phyloP scores from a whole-genome alignment of 2,888 invertebrate species.

The Eucera pruinosa region DNA sequence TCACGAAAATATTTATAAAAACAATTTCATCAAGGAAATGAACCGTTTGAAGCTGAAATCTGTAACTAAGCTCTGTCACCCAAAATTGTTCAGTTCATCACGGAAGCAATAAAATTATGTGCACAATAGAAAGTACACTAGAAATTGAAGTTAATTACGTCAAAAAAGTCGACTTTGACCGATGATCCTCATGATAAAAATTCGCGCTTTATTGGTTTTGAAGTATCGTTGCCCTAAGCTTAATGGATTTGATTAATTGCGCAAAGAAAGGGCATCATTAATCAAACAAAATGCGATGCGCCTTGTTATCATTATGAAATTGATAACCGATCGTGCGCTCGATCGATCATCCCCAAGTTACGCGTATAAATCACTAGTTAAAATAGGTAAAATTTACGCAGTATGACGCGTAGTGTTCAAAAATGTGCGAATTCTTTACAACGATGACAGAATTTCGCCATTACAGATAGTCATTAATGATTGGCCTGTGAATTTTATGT shows the following conservation, averaged over 20 bases:
- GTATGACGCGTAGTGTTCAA: not conserved
- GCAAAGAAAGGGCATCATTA: constrained; percentile 31
- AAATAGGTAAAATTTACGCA: not conserved
- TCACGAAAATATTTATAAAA: no score
- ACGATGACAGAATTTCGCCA: not conserved
- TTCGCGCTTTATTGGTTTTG: constrained; percentile 29
- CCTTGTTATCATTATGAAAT: constrained; percentile 38
- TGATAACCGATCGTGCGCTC: constrained; percentile 36
- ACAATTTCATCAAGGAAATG: not conserved
- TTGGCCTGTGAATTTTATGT: no score
- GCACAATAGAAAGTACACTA: not conserved
- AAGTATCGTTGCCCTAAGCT: constrained; percentile 32
- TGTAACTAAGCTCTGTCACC: not conserved
- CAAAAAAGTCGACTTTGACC: constrained; percentile 33
- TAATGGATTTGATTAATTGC: constrained; percentile 48
- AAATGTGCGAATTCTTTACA: not conserved
- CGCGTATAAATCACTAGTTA: constrained; percentile 2
- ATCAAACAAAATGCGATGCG: constrained; percentile 30
- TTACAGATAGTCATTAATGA: not conserved
- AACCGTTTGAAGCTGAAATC: not conserved
- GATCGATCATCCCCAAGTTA: constrained; percentile 20
- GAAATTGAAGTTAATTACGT: constrained; percentile 29
- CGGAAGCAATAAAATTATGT: no score
- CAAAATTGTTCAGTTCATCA: not conserved
- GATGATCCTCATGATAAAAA: constrained; percentile 30